Base-by-base conservation (phyloP, 2,888 invertebrate genomes). In the Loripinus fragilis region DNA sequence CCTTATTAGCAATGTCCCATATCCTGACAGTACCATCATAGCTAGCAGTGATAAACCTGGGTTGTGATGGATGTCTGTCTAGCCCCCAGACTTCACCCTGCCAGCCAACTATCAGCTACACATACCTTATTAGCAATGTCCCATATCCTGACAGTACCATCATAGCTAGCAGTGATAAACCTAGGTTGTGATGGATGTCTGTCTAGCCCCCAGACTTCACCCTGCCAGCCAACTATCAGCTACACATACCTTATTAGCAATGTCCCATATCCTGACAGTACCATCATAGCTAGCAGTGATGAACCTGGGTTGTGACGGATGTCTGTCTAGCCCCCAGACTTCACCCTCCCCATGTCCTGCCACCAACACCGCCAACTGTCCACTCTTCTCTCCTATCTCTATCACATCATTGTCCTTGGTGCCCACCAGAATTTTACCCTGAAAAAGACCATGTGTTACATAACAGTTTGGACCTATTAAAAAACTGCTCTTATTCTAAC, bases 51-150 rank as follows among this genome's bases (percentile, higher is more conserved):
- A 92, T 89, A 80, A 91, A 93, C 45, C 87, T 86, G 28, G 89
- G 80, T 20, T 85, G 71, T 5, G 89, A 76, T 8, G 93, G 93
- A 81, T 94, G 93, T 55, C 87, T 79, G 71, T 92, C 91, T 70
- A 94, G 87, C 1, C 92, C 94, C 93, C 93, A 94, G 38, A 94
- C 88, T 74, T 93, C 92, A 2, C 94, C 94, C 80, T 93, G 93
- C 7, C 89, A 91, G 83, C n/a, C n/a, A n/a, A n/a, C n/a, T n/a
- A n/a, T n/a, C n/a, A n/a, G n/a, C n/a, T n/a, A 74, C 23, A 88
- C 78, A 52, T 89, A 87, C 10, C 86, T 92, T 93, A 52, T 83
- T 89, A 25, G 85, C 41, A 7, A 93, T 85, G 73, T 93, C 93
- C 93, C 93, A 93, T 42, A 93, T 80, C 48, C 92, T 78, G 33